A percentile compares a stretch with the other conserved stretches of the same genome.
These are phyloP conservation scores for Syngnathus floridae DNA, from an alignment of 2,113 vertebrate species.

Conservation along the genomic window DNA sequence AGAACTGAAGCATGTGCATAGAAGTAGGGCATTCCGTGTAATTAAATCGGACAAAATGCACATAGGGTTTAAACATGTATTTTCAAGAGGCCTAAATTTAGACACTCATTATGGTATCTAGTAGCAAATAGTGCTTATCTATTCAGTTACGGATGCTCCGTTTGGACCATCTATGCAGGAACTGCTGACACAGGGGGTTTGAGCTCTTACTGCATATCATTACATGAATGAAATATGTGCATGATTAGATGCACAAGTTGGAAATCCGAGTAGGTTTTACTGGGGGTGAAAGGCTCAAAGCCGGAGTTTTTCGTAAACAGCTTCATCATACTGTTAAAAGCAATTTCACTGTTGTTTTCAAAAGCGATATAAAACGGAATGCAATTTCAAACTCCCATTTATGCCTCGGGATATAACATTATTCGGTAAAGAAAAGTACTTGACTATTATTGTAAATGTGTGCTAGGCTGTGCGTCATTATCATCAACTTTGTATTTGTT, in stretches of 20 bases:
- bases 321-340: not conserved
- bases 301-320: constrained; percentile 26
- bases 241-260: constrained; percentile 59
- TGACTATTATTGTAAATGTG: no score
- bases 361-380: not conserved
- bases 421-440: no score
- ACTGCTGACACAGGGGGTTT: constrained; percentile 45
- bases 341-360: not conserved
- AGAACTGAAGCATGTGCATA: constrained; percentile 21
- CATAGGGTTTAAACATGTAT: constrained; percentile 28
- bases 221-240: constrained; percentile 64
- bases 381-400: no score
- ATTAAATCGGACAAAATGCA: constrained; percentile 42
- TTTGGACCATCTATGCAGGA: constrained; percentile 32
- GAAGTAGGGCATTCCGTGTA: constrained; percentile 29
- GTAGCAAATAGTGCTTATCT: constrained; percentile 38
- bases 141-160: constrained; percentile 39
- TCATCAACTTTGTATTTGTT: not conserved
- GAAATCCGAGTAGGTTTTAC: constrained; percentile 50
- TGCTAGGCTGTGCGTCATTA: not conserved
- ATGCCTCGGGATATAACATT: no score
- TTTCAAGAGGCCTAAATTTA: constrained; percentile 34
- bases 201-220: constrained; percentile 55
- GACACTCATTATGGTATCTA: constrained; percentile 26
- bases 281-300: constrained; percentile 8